Conservation (phyloP, 2,797 vertebrate species). For the Pterois miles region DNA sequence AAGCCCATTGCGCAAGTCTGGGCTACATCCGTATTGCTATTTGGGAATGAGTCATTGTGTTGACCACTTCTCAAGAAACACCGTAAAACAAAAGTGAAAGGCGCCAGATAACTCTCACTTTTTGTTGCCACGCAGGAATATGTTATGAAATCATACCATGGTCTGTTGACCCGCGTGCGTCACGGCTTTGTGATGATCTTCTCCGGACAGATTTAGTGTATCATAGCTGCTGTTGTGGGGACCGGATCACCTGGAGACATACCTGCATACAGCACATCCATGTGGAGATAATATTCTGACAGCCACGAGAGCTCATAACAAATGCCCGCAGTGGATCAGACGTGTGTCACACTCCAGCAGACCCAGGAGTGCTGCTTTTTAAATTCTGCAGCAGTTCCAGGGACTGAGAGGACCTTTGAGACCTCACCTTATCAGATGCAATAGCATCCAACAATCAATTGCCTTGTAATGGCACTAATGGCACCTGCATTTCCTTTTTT, state of each 20-base stretch:
- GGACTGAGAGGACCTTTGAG: slow-evolving; percentile 54
- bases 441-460: slow-evolving; percentile 44
- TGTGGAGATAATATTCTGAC: slow-evolving; percentile 34
- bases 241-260: slow-evolving; percentile 13
- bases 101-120: slow-evolving; percentile 1
- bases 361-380: slow-evolving; percentile 22
- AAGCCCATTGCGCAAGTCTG: slow-evolving; percentile 19
- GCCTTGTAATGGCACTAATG: slow-evolving; percentile 16
- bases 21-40: not conserved
- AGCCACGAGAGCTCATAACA: slow-evolving; percentile 55
- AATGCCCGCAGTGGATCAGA: slow-evolving; percentile 69
- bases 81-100: slow-evolving; percentile 61
- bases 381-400: slow-evolving; percentile 20
- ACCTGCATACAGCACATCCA: slow-evolving; percentile 1
- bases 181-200: slow-evolving; percentile 19
- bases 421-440: slow-evolving; percentile 60
- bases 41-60: slow-evolving; percentile 37
- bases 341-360: slow-evolving; percentile 32
- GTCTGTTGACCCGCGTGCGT: slow-evolving; percentile 36
- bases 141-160: not conserved
- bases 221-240: slow-evolving; percentile 6
- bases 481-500: slow-evolving; percentile 30
- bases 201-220: slow-evolving; percentile 1
- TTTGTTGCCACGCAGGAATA: not conserved
- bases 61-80: not conserved